Conservation (phyloP, 2,888 invertebrate species). For the Slavum lentiscoides region DNA sequence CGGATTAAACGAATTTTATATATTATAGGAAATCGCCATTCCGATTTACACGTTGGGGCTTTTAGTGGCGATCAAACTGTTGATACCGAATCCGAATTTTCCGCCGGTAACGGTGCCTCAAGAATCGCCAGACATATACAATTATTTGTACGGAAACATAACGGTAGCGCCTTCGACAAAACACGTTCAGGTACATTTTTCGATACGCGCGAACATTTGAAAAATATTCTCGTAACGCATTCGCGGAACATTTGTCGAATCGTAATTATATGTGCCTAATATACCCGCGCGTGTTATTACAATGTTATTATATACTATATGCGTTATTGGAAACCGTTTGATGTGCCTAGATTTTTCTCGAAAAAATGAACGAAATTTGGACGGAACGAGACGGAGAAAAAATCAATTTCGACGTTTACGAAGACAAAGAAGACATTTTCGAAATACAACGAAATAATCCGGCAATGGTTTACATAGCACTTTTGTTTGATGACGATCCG, state of each 20-base stretch:
- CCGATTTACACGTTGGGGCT: slow-evolving; percentile 77
- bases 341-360: slow-evolving; percentile 40
- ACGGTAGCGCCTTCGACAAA: slow-evolving; percentile 71
- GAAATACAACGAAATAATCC: slow-evolving; percentile 47
- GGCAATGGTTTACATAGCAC: slow-evolving; percentile 41
- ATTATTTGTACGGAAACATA: slow-evolving; percentile 68
- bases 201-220: background rate
- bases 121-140: slow-evolving; percentile 64
- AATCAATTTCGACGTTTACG: slow-evolving; percentile 34
- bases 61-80: slow-evolving; percentile 73
- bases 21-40: slow-evolving; percentile 72
- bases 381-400: slow-evolving; percentile 26
- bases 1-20: slow-evolving; percentile 56
- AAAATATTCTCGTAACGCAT: too few species aligned
- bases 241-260: slow-evolving; percentile 54
- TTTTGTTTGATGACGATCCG: slow-evolving; percentile 31
- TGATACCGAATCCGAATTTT: slow-evolving; percentile 77
- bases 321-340: background rate
- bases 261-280: background rate
- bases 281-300: too few species aligned
- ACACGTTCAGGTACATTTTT: slow-evolving; percentile 61
- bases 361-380: slow-evolving; percentile 41
- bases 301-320: too few species aligned
- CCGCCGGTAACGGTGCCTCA: slow-evolving; percentile 70
- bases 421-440: slow-evolving; percentile 42